Evolutionary conservation across 2,113 vertebrate species (phyloP).

Genomic region (Tyto alba): DNA sequence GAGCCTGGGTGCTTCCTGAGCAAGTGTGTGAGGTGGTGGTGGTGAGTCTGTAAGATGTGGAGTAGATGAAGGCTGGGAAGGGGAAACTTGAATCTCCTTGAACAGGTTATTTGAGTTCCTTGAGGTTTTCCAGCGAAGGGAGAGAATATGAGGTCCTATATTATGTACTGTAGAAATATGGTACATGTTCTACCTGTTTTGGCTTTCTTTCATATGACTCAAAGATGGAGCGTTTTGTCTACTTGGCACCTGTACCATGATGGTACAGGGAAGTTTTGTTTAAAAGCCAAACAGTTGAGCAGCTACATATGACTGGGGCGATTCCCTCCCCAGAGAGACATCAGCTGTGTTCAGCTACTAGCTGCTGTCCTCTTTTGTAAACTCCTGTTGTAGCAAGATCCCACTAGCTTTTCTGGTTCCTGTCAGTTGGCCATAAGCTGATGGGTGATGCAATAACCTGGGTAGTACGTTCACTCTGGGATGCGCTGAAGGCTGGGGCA

Average conservation of each 20-base stretch:
- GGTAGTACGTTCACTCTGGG: neutral
- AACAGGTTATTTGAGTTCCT: neutral
- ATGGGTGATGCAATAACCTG: neutral
- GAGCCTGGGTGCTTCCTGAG: neutral
- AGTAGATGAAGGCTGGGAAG: neutral
- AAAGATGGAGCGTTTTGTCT: neutral
- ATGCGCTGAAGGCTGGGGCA: neutral
- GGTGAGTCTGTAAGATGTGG: neutral
- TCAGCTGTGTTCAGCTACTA: neutral
- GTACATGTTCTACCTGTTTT: neutral
- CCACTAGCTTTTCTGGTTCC: neutral
- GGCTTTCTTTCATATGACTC: neutral
- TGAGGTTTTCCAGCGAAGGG: neutral
- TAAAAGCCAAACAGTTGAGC: neutral
- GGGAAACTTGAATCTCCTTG: neutral
- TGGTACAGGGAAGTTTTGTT: neutral
- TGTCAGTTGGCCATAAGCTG: neutral
- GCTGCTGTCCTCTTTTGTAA: neutral
- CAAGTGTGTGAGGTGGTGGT: neutral
- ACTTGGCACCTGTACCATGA: neutral
- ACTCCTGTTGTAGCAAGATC: neutral
- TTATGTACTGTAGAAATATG: neutral
- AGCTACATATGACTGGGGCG: neutral
- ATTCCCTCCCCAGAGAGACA: neutral
- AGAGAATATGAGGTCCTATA: neutral